Percentiles rank a stretch among this genome's conserved stretches.
These are phyloP conservation scores for Pao palembangensis DNA, from an alignment of 2,113 vertebrate genomes.

Conservation along the genomic window DNA sequence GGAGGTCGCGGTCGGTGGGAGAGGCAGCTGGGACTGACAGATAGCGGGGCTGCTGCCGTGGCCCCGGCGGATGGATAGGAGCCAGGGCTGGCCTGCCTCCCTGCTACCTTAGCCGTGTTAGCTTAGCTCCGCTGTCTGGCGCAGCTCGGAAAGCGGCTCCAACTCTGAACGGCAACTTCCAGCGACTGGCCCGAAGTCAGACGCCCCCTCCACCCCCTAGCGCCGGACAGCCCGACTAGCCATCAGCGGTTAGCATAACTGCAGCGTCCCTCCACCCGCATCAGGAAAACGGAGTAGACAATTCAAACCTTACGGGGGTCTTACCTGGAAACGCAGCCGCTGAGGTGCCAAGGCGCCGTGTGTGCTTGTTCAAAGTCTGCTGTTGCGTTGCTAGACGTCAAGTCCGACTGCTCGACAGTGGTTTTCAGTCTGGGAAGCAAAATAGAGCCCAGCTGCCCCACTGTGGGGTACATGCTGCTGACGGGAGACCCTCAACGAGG, in stretches of 20 bases:
- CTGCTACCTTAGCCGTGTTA: conserved; percentile 45
- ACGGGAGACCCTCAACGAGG: background rate
- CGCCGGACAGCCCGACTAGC: conserved; percentile 35
- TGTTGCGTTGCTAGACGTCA: conserved; percentile 58
- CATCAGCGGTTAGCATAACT: conserved; percentile 25
- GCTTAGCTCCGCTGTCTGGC: conserved; percentile 60
- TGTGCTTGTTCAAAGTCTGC: conserved; percentile 39
- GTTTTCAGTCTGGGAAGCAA: conserved; percentile 48
- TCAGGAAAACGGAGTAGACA: conserved; percentile 1
- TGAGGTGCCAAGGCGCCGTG: conserved; percentile 28
- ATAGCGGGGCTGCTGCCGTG: conserved; percentile 1
- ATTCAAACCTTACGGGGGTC: conserved; percentile 18
- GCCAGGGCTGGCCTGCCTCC: conserved; percentile 21
- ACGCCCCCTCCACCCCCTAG: background rate
- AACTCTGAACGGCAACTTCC: conserved; percentile 55
- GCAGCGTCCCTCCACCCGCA: conserved; percentile 27
- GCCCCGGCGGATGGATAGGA: conserved; percentile 26
- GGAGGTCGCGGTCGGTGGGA: conserved; percentile 30
- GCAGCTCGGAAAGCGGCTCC: conserved; percentile 50
- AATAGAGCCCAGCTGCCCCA: conserved; percentile 51
- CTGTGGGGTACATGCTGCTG: conserved; percentile 35
- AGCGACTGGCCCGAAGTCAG: conserved; percentile 35
- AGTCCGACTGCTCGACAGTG: conserved; percentile 60
- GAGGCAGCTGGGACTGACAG: conserved; percentile 12
- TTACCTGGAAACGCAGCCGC: conserved; percentile 50